Percentiles rank a stretch among this genome's conserved stretches.
These are phyloP conservation scores for Neodiprion lecontei DNA, from an alignment of 1,140 invertebrate genomes.

Conservation along the genomic window DNA sequence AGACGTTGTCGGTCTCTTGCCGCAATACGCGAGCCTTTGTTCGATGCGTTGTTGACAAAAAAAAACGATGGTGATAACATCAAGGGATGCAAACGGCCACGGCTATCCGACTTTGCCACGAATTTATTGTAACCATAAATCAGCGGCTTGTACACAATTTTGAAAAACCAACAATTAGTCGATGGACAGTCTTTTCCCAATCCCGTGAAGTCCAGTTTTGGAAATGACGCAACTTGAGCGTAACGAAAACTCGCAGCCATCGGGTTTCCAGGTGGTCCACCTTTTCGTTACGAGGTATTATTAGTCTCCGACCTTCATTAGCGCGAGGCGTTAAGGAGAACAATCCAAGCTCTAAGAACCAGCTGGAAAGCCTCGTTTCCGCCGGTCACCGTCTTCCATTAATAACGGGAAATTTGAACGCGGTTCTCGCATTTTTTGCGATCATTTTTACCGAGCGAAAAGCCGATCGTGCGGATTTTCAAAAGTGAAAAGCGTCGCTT, in stretches of 20 bases:
- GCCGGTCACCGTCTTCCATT: neutral
- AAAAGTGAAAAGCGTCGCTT: too few species aligned
- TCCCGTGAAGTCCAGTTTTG: neutral
- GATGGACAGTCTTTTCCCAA: neutral
- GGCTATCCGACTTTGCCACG: too few species aligned
- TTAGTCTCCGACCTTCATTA: conserved; percentile 1
- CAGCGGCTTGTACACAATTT: neutral
- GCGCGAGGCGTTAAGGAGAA: neutral
- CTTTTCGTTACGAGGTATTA: neutral
- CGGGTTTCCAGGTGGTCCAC: neutral
- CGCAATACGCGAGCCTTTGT: too few species aligned
- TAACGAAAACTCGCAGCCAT: neutral
- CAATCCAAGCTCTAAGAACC: neutral
- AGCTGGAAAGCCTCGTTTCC: neutral
- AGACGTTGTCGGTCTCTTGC: too few species aligned
- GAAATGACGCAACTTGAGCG: too few species aligned
- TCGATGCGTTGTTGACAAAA: too few species aligned
- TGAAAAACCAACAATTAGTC: neutral
- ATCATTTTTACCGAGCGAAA: too few species aligned
- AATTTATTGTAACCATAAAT: neutral
- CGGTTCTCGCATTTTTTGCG: too few species aligned
- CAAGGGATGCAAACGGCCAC: too few species aligned
- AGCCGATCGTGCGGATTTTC: too few species aligned
- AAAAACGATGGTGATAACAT: too few species aligned
- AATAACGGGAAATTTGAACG: too few species aligned